Base-by-base conservation (phyloP, 2,113 vertebrate species). In the Ptychochromis oligacanthus region DNA sequence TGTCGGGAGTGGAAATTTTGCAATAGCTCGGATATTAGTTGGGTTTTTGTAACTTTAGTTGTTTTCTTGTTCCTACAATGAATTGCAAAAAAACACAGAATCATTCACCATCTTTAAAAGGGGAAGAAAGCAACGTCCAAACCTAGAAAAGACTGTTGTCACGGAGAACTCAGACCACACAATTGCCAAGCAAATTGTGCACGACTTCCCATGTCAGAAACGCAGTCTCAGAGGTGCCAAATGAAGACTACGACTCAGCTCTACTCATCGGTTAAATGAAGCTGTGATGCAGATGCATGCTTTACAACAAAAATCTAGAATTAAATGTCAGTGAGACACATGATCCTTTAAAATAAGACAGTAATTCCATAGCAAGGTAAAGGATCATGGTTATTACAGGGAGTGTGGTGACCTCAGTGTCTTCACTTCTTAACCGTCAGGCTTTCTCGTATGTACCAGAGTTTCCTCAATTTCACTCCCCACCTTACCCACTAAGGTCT, bases 51-150 rank as follows among this genome's bases (percentile, higher is more conserved):
- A 1, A 46, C 49, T 83, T 36, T 3, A 24, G 7, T 18, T 15
- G 7, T 56, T 43, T 26, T 60, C 43, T 28, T 75, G 17, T 70
- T 74, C 60, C 75, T 24, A 76, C 36, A 34, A 43, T 83, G 74
- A 83, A 36, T 77, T 88, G 79, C 88, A 85, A 55, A 89, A 82
- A 58, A 82, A 20, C 22, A 52, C 40, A 77, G 2, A 85, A 83
- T 90, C 80, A 57, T 79, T 77, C 74, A 80, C 57, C 67, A 86
- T 78, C 79, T 89, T 79, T 83, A n/a, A 90, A 92, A 91, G 86
- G 59, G 77, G 90, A 92, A 91, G 80, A 55, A 84, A 26, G 31
- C 1, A 38, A 56, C 26, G 52, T 81, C 80, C 46, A 82, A 88
- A 75, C 79, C 58, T 36, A 84, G 28, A 89, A 75, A 34, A 26